A percentile compares a stretch with the other conserved stretches of the same genome.
These are phyloP conservation scores for Lytechinus variegatus DNA, from an alignment of 35 echinoderm and acorn worm species.

Conservation along the genomic window DNA sequence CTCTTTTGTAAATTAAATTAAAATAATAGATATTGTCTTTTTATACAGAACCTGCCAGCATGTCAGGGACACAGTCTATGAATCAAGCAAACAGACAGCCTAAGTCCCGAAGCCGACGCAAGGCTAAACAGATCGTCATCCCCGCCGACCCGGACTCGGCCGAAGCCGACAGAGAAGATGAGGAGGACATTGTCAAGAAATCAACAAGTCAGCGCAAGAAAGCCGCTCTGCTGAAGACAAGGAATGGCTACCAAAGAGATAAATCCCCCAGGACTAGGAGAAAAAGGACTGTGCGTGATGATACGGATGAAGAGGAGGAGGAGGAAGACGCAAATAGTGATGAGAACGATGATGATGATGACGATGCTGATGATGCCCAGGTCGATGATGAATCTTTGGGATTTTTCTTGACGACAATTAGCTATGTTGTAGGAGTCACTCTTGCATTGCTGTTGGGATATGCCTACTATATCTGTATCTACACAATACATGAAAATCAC, in stretches of 20 bases:
- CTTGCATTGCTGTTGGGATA: conserved; percentile 53
- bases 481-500: conserved; percentile 67
- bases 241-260: conserved; percentile 3
- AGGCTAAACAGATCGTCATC: not conserved
- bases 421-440: conserved; percentile 45
- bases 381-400: not conserved
- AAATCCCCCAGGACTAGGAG: not conserved
- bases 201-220: not conserved
- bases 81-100: not conserved
- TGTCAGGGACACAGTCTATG: not conserved
- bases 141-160: not conserved
- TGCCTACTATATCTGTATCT: conserved; percentile 51
- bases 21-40: not conserved
- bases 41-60: not conserved
- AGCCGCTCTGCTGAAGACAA: not conserved
- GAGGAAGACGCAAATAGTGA: not conserved
- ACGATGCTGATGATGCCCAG: conserved; percentile 39
- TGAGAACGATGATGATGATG: conserved; percentile 33
- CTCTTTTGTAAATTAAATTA: no score
- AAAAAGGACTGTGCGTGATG: not conserved
- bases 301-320: not conserved
- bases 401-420: conserved; percentile 42
- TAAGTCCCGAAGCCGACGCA: conserved; percentile 21
- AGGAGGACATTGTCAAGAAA: not conserved
- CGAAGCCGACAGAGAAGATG: conserved; percentile 19